Conservation (phyloP, 2,113 vertebrate species). For the Oxygymnocypris stewartii region DNA sequence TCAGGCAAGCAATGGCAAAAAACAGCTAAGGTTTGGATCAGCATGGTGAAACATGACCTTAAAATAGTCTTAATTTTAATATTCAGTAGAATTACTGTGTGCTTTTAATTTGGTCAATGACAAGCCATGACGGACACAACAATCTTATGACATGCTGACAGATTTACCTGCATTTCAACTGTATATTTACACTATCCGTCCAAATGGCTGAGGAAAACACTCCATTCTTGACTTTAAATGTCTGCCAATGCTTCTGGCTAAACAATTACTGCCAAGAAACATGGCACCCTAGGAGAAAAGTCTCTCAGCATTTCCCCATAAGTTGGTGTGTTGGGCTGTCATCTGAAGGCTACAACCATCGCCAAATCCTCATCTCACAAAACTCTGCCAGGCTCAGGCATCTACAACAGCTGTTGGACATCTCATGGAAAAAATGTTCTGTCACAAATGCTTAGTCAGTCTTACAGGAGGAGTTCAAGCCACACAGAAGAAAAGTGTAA, state of each 20-base stretch:
- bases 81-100: neutral
- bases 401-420: conserved; percentile 52
- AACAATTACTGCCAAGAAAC: neutral
- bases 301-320: neutral
- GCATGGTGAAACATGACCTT: neutral
- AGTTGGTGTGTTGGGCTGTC: neutral
- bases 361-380: conserved; percentile 34
- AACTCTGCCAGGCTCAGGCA: neutral
- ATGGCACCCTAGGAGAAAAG: neutral
- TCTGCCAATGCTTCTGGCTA: conserved; percentile 16
- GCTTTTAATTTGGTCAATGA: neutral
- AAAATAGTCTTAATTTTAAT: neutral
- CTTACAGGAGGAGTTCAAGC: conserved; percentile 23
- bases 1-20: neutral
- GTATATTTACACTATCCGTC: neutral
- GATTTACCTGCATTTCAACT: neutral
- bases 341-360: conserved; percentile 17
- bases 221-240: neutral
- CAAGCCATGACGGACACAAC: neutral
- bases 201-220: neutral
- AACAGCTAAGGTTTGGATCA: neutral
- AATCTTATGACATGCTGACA: neutral
- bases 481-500: neutral
- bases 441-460: conserved; percentile 21
- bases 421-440: neutral